Evolutionary conservation across 2,888 invertebrate species (phyloP).

Genomic region (Ypsolopha sequella): DNA sequence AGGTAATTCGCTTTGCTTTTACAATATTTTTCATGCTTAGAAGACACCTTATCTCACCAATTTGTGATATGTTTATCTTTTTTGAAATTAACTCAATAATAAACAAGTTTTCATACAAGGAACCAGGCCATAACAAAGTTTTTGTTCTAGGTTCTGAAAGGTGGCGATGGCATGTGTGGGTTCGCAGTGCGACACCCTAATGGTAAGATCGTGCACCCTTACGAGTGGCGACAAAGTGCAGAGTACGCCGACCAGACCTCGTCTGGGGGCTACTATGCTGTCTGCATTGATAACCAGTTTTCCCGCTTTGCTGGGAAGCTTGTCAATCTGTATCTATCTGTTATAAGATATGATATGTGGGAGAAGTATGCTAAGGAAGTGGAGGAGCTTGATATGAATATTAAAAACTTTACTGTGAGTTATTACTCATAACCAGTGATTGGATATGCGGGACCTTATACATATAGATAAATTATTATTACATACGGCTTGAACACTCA

Average conservation of each 20-base stretch:
- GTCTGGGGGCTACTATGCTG: conserved; percentile 88
- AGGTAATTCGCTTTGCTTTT: conserved; percentile 70
- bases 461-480: too few species aligned
- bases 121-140: conserved; percentile 9
- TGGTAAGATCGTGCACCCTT: conserved; percentile 88
- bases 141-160: conserved; percentile 81
- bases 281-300: conserved; percentile 94
- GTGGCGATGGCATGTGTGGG: conserved; percentile 95
- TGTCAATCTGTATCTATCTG: conserved; percentile 90
- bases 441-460: too few species aligned
- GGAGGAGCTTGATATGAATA: conserved; percentile 87
- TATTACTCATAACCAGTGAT: too few species aligned
- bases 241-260: conserved; percentile 90
- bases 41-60: neutral
- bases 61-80: neutral
- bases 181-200: conserved; percentile 90
- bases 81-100: neutral
- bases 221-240: conserved; percentile 90
- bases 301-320: conserved; percentile 91
- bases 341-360: conserved; percentile 94
- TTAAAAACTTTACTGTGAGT: conserved; percentile 91
- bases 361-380: conserved; percentile 91
- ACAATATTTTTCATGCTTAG: neutral
- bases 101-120: neutral
- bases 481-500: too few species aligned